phyloP scores from a whole-genome alignment of 2,888 invertebrate species.

The Acleris holmiana region DNA sequence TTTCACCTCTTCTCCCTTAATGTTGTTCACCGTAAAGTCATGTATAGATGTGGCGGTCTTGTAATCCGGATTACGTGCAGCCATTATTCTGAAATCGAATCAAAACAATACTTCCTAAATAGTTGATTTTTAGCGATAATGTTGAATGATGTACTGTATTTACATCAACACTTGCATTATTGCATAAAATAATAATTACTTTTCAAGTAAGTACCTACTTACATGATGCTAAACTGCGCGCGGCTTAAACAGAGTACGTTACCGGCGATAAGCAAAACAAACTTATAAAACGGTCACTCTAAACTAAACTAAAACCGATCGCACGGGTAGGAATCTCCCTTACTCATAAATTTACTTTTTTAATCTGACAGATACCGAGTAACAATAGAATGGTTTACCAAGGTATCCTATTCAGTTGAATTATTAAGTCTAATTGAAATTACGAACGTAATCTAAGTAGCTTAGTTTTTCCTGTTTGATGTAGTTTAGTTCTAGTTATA shows the following conservation, averaged over 20 bases:
- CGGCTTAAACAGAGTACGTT: slow-evolving; percentile 67
- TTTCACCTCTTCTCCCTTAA: slow-evolving; percentile 92
- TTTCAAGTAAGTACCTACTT: slow-evolving; percentile 47
- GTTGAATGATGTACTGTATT: background rate
- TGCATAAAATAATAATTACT: slow-evolving; percentile 5
- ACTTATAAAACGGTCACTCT: slow-evolving; percentile 60
- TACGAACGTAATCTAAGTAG: too few species aligned
- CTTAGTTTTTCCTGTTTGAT: too few species aligned
- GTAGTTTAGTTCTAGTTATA: too few species aligned
- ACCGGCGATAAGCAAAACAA: slow-evolving; percentile 64
- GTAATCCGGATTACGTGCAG: slow-evolving; percentile 77
- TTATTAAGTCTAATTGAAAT: too few species aligned
- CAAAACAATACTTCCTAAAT: slow-evolving; percentile 4
- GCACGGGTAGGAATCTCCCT: slow-evolving; percentile 36
- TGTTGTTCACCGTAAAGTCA: slow-evolving; percentile 91
- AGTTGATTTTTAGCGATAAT: too few species aligned
- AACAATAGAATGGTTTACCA: too few species aligned
- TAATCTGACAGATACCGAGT: too few species aligned
- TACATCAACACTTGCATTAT: background rate
- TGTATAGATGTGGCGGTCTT: slow-evolving; percentile 90
- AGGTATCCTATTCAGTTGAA: too few species aligned
- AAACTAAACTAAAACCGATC: slow-evolving; percentile 61
- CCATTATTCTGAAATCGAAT: slow-evolving; percentile 67
- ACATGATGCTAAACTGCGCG: slow-evolving; percentile 68
- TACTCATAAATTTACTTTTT: too few species aligned